Evolutionary conservation across 2,888 invertebrate genomes (phyloP).

Genomic region (Zhuqinia jingwanae): DNA sequence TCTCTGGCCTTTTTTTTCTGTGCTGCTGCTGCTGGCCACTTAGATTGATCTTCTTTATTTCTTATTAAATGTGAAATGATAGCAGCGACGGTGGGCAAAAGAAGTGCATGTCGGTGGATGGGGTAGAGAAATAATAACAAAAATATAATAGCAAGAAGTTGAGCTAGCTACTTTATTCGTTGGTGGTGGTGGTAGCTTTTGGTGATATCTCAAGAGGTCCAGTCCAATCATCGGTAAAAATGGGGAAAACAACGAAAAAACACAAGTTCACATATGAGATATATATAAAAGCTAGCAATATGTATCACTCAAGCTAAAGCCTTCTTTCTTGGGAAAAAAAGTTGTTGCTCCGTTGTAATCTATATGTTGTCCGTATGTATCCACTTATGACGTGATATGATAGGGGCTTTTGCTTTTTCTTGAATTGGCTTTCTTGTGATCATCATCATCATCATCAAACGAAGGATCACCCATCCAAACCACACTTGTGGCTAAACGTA

Average conservation of each 20-base stretch:
- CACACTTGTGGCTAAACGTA: conserved; percentile 23
- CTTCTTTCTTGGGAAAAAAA: neutral
- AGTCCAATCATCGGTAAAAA: conserved; percentile 69
- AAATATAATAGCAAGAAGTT: neutral
- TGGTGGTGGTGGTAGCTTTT: neutral
- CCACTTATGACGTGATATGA: conserved; percentile 52
- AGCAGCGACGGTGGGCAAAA: neutral
- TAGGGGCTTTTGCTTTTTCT: conserved; percentile 51
- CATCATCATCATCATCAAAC: conserved; percentile 29
- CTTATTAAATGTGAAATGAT: conserved; percentile 66
- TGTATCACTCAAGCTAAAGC: conserved; percentile 37
- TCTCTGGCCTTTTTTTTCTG: too few species aligned
- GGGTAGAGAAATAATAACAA: neutral
- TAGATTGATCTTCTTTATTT: conserved; percentile 63
- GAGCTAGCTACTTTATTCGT: neutral
- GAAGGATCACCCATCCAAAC: neutral
- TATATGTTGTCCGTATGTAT: neutral
- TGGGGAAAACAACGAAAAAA: conserved; percentile 40
- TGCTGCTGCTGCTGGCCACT: too few species aligned
- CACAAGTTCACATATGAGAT: neutral
- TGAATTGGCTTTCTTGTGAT: conserved; percentile 50
- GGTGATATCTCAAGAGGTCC: conserved; percentile 70
- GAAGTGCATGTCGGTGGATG: neutral
- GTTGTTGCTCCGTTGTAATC: conserved; percentile 6
- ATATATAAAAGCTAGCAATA: conserved; percentile 23